These are phyloP conservation scores for Drosophila obscura DNA, from an alignment of 1,140 invertebrate species.

Conservation along the genomic window DNA sequence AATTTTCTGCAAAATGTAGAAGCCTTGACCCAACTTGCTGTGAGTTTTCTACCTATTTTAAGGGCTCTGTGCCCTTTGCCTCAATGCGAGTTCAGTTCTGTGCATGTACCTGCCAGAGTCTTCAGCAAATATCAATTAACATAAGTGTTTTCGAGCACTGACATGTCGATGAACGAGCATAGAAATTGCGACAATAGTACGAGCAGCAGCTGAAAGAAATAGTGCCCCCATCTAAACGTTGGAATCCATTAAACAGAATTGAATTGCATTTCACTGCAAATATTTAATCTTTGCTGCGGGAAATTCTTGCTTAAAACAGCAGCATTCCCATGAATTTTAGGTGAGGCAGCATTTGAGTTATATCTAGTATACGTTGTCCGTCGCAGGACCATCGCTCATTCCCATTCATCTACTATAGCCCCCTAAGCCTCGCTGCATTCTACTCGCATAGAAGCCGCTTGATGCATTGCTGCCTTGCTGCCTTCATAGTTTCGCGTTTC, in stretches of 20 bases:
- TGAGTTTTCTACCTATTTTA: too few relatives aligned
- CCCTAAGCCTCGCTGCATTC: conserved; percentile 1
- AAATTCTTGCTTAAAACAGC: conserved; percentile 19
- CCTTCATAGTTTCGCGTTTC: conserved; percentile 5
- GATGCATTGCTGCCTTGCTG: conserved; percentile 12
- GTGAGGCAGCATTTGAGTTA: conserved; percentile 26
- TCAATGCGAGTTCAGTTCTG: background rate
- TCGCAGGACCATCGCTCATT: conserved; percentile 14
- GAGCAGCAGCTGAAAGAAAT: too few relatives aligned
- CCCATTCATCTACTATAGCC: conserved; percentile 16
- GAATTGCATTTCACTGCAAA: background rate
- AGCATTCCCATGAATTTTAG: conserved; percentile 36
- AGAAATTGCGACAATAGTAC: too few relatives aligned
- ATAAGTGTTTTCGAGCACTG: conserved; percentile 44
- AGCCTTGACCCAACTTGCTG: conserved; percentile 34
- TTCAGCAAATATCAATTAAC: conserved; percentile 61
- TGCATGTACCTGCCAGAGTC: background rate
- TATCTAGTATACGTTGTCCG: too few relatives aligned
- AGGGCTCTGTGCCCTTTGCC: too few relatives aligned
- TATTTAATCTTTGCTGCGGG: background rate
- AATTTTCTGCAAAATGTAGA: conserved; percentile 23
- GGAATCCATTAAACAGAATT: background rate
- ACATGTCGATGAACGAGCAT: background rate
- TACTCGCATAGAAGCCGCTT: too few relatives aligned
- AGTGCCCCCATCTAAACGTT: too few relatives aligned